Conservation (phyloP, 2,797 vertebrate genomes). For the Anniella stebbinsi region DNA sequence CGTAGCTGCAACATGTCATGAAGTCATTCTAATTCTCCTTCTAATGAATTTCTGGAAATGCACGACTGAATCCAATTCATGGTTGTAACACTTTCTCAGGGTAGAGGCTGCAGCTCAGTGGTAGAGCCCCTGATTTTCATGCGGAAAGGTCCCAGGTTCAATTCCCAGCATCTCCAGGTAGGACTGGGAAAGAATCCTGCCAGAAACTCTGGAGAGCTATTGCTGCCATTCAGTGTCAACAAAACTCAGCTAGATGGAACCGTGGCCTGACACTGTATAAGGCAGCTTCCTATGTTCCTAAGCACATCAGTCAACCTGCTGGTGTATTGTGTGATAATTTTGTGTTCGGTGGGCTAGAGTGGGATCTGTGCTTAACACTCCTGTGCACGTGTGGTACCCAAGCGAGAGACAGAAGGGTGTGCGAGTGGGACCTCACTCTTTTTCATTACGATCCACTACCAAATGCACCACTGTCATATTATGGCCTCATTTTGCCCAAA, state of each 20-base stretch:
- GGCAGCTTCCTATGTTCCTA: neutral
- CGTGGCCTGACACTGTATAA: too few species aligned
- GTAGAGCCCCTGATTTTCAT: too few species aligned
- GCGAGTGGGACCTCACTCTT: rapidly evolving
- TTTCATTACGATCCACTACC: neutral
- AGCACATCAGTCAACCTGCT: too few species aligned
- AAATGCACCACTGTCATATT: neutral
- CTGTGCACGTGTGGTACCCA: neutral
- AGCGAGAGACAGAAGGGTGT: neutral
- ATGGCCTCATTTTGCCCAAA: rapidly evolving
- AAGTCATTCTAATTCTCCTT: neutral
- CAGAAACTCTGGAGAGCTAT: too few species aligned
- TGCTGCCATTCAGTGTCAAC: too few species aligned
- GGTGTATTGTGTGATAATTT: too few species aligned
- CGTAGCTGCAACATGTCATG: neutral
- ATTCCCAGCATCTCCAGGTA: too few species aligned
- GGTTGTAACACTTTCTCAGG: neutral
- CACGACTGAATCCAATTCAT: neutral
- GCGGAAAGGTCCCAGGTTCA: too few species aligned
- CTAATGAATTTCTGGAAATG: neutral
- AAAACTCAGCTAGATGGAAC: too few species aligned
- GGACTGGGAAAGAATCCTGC: too few species aligned
- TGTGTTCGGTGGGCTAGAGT: neutral
- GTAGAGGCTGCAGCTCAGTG: too few species aligned
- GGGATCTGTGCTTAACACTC: neutral